These are phyloP conservation scores for Trematomus loennbergii DNA, from an alignment of 2,113 vertebrate species.

Conservation along the genomic window DNA sequence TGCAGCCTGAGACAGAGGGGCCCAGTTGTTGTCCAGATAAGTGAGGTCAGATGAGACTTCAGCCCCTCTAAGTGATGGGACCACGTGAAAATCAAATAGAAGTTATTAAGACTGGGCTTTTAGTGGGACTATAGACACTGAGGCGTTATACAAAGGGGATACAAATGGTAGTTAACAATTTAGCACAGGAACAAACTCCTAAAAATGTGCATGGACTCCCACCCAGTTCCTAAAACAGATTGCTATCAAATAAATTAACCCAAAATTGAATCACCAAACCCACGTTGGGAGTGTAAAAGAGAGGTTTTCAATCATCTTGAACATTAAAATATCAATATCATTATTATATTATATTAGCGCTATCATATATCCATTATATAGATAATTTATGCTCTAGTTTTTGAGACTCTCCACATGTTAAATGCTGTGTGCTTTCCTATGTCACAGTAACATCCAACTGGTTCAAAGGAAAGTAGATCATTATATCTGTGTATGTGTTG, in stretches of 20 bases:
- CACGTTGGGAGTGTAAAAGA: background rate
- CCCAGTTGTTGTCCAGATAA: slow-evolving; percentile 64
- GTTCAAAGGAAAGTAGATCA: background rate
- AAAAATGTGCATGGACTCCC: background rate
- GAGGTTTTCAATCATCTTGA: no score
- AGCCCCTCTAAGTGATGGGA: background rate
- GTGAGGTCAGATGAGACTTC: slow-evolving; percentile 64
- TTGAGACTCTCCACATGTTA: background rate
- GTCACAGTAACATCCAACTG: background rate
- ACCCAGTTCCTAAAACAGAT: background rate
- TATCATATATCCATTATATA: no score
- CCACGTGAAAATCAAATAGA: background rate
- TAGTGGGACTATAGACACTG: background rate
- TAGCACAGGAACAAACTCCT: no score
- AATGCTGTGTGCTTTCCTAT: background rate
- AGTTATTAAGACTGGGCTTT: background rate
- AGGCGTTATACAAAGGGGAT: background rate
- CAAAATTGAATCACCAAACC: background rate
- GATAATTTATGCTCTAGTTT: background rate
- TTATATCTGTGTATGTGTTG: background rate
- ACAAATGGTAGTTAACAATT: background rate
- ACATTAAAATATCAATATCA: no score
- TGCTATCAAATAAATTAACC: background rate
- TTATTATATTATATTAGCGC: no score
- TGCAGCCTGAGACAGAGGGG: slow-evolving; percentile 61